A percentile compares a stretch with the other conserved stretches of the same genome.
Conservation (phyloP, 2,888 invertebrate species). For the Cabera pusaria region DNA sequence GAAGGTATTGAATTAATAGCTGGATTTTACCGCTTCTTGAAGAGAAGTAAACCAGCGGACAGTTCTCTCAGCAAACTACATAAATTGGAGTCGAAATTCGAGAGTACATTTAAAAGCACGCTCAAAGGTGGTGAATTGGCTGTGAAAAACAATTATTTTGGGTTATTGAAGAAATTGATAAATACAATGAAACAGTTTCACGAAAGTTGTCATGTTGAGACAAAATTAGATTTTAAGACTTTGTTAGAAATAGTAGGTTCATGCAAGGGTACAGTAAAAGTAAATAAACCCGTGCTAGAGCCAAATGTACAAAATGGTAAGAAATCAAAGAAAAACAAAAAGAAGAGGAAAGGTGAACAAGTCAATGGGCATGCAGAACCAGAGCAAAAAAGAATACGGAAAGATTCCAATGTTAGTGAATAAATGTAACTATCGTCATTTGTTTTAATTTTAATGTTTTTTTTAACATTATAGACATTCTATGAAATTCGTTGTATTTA, state of each 20-base stretch:
- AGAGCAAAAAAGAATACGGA: conserved; percentile 50
- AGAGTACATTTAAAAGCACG: conserved; percentile 57
- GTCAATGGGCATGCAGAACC: conserved; percentile 55
- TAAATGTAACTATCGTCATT: conserved; percentile 22
- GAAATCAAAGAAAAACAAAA: conserved; percentile 53
- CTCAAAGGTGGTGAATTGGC: conserved; percentile 62
- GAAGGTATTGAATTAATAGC: conserved; percentile 87
- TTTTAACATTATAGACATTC: too few relatives aligned
- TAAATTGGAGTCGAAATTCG: conserved; percentile 75
- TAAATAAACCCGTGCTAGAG: conserved; percentile 39
- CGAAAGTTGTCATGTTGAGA: conserved; percentile 59
- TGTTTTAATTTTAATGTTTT: conserved; percentile 23
- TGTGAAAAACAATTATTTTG: conserved; percentile 83
- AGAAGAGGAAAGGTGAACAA: conserved; percentile 58
- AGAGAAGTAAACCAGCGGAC: conserved; percentile 69
- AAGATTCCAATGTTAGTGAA: conserved; percentile 42
- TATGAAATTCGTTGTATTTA: too few relatives aligned
- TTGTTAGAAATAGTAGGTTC: conserved; percentile 50
- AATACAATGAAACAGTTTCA: conserved; percentile 75
- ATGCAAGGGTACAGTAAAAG: conserved; percentile 52
- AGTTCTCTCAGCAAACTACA: conserved; percentile 53
- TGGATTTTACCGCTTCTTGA: conserved; percentile 85
- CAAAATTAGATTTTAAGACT: conserved; percentile 55
- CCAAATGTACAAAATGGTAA: conserved; percentile 38
- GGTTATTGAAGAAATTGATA: conserved; percentile 79